phyloP scores from a whole-genome alignment of 2,888 invertebrate genomes.

The Rosalia funebris region DNA sequence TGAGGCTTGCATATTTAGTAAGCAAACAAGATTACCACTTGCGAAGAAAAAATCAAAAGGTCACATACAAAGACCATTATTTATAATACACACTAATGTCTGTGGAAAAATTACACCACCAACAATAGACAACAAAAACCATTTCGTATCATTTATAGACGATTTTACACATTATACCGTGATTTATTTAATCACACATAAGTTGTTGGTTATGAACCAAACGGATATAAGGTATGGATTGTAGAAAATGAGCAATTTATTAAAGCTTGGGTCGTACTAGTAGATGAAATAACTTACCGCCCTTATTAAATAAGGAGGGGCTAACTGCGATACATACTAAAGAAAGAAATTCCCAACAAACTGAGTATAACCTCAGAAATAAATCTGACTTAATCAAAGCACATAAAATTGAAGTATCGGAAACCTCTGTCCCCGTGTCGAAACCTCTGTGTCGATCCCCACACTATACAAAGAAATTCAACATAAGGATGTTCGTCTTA shows the following conservation, averaged over 20 bases:
- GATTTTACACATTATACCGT: conserved; percentile 55
- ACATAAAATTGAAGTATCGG: background rate
- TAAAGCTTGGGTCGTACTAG: background rate
- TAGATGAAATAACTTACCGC: background rate
- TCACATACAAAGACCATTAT: background rate
- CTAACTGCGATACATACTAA: background rate
- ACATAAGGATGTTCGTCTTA: background rate
- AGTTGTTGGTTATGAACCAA: background rate
- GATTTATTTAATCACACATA: conserved; percentile 10
- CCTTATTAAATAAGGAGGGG: background rate
- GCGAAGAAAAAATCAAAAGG: background rate
- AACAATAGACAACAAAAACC: conserved; percentile 50
- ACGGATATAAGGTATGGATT: background rate
- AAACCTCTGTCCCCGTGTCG: conserved; percentile 1
- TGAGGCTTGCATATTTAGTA: background rate
- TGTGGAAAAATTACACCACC: background rate
- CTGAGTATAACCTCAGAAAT: background rate
- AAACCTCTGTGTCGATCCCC: no score
- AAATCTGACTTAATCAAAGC: conserved; percentile 1
- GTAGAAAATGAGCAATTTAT: background rate
- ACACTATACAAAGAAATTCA: background rate
- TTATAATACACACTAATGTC: background rate
- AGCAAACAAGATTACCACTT: background rate
- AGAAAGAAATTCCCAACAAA: background rate
- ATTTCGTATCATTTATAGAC: conserved; percentile 55